Conservation (phyloP, 1,140 invertebrate species). For the Thaumetopoea pityocampa region DNA sequence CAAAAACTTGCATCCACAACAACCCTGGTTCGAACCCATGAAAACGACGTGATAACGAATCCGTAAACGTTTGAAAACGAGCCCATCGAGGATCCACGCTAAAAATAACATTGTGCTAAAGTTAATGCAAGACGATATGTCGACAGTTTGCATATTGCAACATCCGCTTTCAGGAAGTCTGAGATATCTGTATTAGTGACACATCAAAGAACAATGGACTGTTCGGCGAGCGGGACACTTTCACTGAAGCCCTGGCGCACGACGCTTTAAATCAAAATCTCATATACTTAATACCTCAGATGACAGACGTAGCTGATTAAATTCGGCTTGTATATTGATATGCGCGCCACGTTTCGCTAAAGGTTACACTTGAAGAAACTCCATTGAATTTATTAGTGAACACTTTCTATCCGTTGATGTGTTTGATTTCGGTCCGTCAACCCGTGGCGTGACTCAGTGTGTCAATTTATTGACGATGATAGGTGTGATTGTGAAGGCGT, state of each 20-base stretch:
- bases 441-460: slow-evolving; percentile 7
- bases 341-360: slow-evolving; percentile 48
- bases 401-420: slow-evolving; percentile 48
- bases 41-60: no score
- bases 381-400: slow-evolving; percentile 40
- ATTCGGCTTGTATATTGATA: slow-evolving; percentile 40
- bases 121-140: slow-evolving; percentile 6
- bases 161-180: slow-evolving; percentile 33
- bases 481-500: slow-evolving; percentile 5
- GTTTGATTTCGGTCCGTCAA: slow-evolving; percentile 7
- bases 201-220: slow-evolving; percentile 57
- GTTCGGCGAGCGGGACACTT: slow-evolving; percentile 58
- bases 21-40: no score
- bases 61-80: no score
- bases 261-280: slow-evolving; percentile 44
- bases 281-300: slow-evolving; percentile 51
- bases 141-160: slow-evolving; percentile 33
- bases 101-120: neutral
- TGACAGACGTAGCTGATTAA: slow-evolving; percentile 38
- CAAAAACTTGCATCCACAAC: no score
- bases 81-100: no score
- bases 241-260: slow-evolving; percentile 40
- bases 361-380: slow-evolving; percentile 33
- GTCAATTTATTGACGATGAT: slow-evolving; percentile 9
- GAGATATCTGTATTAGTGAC: slow-evolving; percentile 51